Base-by-base conservation (phyloP, 2,888 invertebrate genomes). In the Leptodirus hochenwartii region DNA sequence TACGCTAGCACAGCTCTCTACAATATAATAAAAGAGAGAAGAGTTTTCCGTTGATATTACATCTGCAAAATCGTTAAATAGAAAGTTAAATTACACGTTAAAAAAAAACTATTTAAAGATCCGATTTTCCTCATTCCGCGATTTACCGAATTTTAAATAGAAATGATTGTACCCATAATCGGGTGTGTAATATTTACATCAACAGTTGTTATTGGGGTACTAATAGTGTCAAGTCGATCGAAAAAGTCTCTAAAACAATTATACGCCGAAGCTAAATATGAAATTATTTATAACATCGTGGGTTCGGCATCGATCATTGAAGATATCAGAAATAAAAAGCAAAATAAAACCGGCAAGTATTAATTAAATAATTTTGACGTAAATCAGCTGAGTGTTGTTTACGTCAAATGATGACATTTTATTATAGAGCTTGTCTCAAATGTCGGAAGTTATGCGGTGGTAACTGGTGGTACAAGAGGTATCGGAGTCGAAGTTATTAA, bases 381-480 rank as follows among this genome's bases (percentile, higher is more conserved):
- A 20, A 20, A 20, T 20, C 8, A n/a, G 8, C 20, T 20, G 20
- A 8, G n/a, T n/a, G n/a, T n/a, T n/a, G n/a, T n/a, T n/a, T n/a
- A n/a, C n/a, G n/a, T n/a, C n/a, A n/a, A n/a, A n/a, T n/a, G n/a
- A n/a, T n/a, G n/a, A n/a, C n/a, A 20, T n/a, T 20, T 20, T 8
- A 20, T 20, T 20, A 20, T 40, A 70, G 78, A 64, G 46, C 58
- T 75, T 43, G 64, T 67, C 41, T 63, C 63, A 31, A 68, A 69
- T 46, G 60, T 61, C 22, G 74, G 66, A 30, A 68, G 71, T 56
- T 59, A 79, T 32, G 85, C 79, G 34, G 68, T 88, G 30, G 69
- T 88, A 35, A 88, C 88, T 6, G 88, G 88, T 25, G 88, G 87
- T 2, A 75, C 81, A 32, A 64, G 82, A 41, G 88, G 88, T 22